Base-by-base conservation (phyloP, 2,113 vertebrate genomes). In the Varanus komodoensis region DNA sequence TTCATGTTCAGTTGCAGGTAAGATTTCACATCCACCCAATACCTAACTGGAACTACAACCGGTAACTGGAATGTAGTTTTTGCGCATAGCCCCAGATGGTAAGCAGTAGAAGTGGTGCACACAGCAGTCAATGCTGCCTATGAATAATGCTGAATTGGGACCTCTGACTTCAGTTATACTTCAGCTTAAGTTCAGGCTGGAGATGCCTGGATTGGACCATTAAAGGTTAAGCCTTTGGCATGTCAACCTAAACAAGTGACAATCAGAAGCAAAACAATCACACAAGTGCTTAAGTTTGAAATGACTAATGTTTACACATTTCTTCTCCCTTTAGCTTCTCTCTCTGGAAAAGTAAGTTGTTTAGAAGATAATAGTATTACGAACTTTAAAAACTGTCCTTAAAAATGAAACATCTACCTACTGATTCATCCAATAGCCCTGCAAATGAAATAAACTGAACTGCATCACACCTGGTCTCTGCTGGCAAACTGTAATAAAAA, bases 381-480 rank as follows among this genome's bases (percentile, higher is more conserved):
- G 52, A 75, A 8, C 6, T 82, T 87, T 64, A 23, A 87, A 52
- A 75, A 64, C 84, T 86, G 61, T 87, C 38, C 89, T 87, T 75
- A 87, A 82, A 69, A n/a, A 84, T 0, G 11, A 29, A 29, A 68
- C 61, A 67, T 14, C 44, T 80, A n/a, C 23, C 25, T 69, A 50
- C 74, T 50, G 88, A 89, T 27, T 27, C 87, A 83, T 54, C 77
- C 87, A 75, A 89, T 73, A 91, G 44, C 71, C 77, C 4, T 81
- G n/a, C 15, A 6, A 44, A 25, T 52, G 81, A 80, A 79, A 71
- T 14, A 77, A 27, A 86, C 79, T 38, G 2, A 14, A 21, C 29
- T 84, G 64, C 27, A 73, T 14, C 77, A 89, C 78, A 29, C 69
- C 67, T 80, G 90, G 44, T 17, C 81, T 32, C 83, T 86, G 12